These are phyloP conservation scores for Austrolebias charrua DNA, from an alignment of 2,797 vertebrate genomes.

Conservation along the genomic window DNA sequence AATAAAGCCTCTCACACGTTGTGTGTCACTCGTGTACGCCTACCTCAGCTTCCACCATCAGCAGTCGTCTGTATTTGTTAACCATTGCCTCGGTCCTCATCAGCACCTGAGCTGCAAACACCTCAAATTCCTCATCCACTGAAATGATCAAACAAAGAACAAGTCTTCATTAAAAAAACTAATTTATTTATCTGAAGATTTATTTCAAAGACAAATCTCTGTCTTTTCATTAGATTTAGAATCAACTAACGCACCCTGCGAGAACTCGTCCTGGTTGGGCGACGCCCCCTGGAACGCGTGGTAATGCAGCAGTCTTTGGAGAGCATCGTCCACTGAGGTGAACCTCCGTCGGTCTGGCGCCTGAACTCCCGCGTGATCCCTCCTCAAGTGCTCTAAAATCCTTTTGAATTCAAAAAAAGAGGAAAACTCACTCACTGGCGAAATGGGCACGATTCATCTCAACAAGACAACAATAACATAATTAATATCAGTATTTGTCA, in stretches of 20 bases:
- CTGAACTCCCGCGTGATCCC: slow-evolving; percentile 85
- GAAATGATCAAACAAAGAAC: slow-evolving; percentile 19
- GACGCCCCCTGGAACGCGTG: slow-evolving; percentile 92
- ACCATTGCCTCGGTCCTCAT: slow-evolving; percentile 95
- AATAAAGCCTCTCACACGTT: too few species aligned
- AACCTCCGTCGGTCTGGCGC: slow-evolving; percentile 85
- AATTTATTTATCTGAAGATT: neutral
- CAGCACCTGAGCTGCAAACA: slow-evolving; percentile 89
- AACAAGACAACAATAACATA: neutral
- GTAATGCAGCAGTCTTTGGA: slow-evolving; percentile 91
- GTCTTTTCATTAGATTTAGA: neutral
- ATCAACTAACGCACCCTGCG: slow-evolving; percentile 78
- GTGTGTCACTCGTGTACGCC: neutral
- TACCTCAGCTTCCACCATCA: slow-evolving; percentile 96
- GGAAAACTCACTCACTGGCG: neutral
- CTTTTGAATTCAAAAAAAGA: slow-evolving; percentile 66
- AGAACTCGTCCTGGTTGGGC: slow-evolving; percentile 88
- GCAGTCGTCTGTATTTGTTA: slow-evolving; percentile 94
- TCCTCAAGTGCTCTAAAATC: slow-evolving; percentile 88
- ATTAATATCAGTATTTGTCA: neutral
- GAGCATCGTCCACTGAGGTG: slow-evolving; percentile 84
- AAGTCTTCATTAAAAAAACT: neutral
- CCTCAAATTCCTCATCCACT: slow-evolving; percentile 90
- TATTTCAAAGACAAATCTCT: neutral
- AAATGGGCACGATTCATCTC: neutral